Evolutionary conservation across 2,888 invertebrate species (phyloP), one percentile per base, ranked within the genome.

Genomic region (Amphimallon solstitiale): DNA sequence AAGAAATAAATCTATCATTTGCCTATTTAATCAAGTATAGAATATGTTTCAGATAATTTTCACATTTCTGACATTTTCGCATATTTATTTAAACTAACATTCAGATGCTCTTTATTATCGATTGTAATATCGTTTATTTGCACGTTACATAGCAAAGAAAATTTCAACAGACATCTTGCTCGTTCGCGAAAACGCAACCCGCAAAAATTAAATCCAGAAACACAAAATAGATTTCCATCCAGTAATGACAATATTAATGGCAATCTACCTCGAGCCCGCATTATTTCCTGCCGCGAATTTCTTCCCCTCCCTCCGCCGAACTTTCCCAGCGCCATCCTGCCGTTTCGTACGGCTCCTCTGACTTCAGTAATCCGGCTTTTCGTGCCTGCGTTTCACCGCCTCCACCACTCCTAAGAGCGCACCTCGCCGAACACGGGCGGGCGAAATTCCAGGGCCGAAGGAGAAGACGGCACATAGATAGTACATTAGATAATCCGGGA

Each of bases 221-320:
- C 71, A 70, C 69, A 70, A 73, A 76, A 78, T 75, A 73, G 73
- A 73, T 76, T 77, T 77, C 74, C 77, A 77, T 70, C 73, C 73
- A 71, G 77, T 77, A 79, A 79, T 75, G 74, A 76, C 74, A 77
- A 79, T 79, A 79, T 79, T 80, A 80, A 79, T 77, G 76, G 79
- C 78, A 80, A 79, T 79, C 79, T 79, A 79, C 78, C 77, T 78
- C 78, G 78, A 78, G 79, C 79, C 79, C 78, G 76, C 78, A 76
- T 80, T 78, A 79, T 80, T 80, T 79, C 80, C 79, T 79, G 80
- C 72, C 73, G 73, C 72, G 73, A 56, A 56, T 72, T 72, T 72
- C 73, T n/a, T 19, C 21, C 12, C 21, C 38, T 37, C 23, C 35
- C 9, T 29, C 37, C 12, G 1, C 19, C 69, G 17, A 9, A 17